Conservation (phyloP, 2,888 invertebrate species). For the Xylota sylvarum region DNA sequence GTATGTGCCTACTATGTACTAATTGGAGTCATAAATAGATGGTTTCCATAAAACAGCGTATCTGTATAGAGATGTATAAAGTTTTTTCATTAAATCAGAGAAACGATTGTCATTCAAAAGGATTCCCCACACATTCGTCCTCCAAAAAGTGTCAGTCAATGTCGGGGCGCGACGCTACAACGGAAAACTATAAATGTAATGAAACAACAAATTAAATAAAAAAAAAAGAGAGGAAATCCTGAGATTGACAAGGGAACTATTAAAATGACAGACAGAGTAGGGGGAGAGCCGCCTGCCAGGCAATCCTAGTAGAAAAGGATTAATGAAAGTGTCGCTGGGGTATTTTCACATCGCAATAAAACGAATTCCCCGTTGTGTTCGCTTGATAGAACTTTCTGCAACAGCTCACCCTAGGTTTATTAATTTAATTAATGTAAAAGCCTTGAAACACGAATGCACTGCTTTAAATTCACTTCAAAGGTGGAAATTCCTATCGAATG, state of each 20-base stretch:
- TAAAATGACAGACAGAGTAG: slow-evolving; percentile 49
- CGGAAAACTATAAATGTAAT: slow-evolving; percentile 50
- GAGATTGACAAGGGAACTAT: slow-evolving; percentile 62
- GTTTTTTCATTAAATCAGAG: slow-evolving; percentile 23
- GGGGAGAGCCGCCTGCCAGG: slow-evolving; percentile 8
- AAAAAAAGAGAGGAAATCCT: slow-evolving; percentile 33
- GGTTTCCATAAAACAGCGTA: background rate
- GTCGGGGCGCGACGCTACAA: slow-evolving; percentile 11
- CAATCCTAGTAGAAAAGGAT: slow-evolving; percentile 30
- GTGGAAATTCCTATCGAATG: background rate
- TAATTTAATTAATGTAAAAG: slow-evolving; percentile 61
- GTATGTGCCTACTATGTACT: no score
- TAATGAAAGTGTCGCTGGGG: slow-evolving; percentile 63
- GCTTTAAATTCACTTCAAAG: slow-evolving; percentile 21
- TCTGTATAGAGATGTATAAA: background rate
- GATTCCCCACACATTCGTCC: background rate
- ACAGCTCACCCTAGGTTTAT: slow-evolving; percentile 26
- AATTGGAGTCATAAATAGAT: background rate
- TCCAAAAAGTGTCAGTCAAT: slow-evolving; percentile 40
- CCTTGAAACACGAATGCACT: slow-evolving; percentile 38
- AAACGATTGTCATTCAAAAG: slow-evolving; percentile 17
- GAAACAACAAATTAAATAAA: slow-evolving; percentile 51
- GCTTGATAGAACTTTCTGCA: slow-evolving; percentile 41
- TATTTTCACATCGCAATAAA: slow-evolving; percentile 58
- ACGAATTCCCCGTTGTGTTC: slow-evolving; percentile 40